Evolutionary conservation across 2,797 vertebrate genomes (phyloP).

Genomic region (Xyrichtys novacula): DNA sequence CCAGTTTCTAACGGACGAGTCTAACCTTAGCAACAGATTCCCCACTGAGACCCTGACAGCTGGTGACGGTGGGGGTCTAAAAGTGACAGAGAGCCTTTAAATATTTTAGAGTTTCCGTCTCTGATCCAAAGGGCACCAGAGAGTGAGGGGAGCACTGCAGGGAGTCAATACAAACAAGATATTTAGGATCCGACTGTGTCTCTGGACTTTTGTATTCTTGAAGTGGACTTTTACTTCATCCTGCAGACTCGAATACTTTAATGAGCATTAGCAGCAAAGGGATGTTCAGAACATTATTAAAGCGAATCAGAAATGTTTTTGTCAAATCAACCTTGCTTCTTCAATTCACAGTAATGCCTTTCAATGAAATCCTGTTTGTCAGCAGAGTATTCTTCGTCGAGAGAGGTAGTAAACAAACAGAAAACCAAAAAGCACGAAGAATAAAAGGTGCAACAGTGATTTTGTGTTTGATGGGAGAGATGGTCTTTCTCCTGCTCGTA

Average conservation of each 20-base stretch:
- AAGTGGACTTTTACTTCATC: not conserved
- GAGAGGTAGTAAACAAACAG: not conserved
- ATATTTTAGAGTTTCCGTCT: constrained; percentile 66
- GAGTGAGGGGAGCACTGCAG: constrained; percentile 17
- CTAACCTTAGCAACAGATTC: constrained; percentile 15
- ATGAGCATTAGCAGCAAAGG: not conserved
- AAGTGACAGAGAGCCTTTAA: constrained; percentile 55
- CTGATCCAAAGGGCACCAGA: constrained; percentile 23
- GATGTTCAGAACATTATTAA: not conserved
- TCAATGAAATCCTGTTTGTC: not conserved
- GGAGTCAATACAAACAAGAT: constrained; percentile 17
- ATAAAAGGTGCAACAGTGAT: not conserved
- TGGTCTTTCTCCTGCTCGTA: not conserved
- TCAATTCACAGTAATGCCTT: not conserved
- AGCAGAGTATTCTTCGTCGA: not conserved
- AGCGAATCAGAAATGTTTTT: not conserved
- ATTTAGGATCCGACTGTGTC: no score
- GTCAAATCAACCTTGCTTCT: not conserved
- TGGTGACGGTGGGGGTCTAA: constrained; percentile 19
- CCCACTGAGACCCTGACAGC: constrained; percentile 31
- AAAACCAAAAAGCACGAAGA: not conserved
- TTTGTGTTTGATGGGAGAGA: not conserved
- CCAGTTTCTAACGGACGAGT: constrained; percentile 10
- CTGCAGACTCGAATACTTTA: not conserved
- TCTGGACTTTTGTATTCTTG: not conserved